These are phyloP conservation scores for Leucosticte australis DNA, from an alignment of 2,113 vertebrate species.

Conservation along the genomic window DNA sequence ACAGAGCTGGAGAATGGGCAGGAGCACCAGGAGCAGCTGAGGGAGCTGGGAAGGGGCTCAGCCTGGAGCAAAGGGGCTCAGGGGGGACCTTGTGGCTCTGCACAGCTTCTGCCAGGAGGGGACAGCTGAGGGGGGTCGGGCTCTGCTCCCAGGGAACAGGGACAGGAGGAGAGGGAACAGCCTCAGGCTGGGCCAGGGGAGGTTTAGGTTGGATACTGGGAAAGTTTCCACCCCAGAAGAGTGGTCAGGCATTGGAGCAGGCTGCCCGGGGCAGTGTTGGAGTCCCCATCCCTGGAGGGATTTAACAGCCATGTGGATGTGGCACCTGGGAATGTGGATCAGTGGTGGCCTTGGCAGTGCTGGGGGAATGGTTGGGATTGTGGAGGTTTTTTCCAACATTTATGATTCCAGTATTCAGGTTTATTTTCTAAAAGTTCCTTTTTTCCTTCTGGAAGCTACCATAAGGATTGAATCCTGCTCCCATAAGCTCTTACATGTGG, in stretches of 20 bases:
- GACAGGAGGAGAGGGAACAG: accelerated
- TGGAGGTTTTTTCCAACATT: neutral
- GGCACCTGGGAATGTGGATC: neutral
- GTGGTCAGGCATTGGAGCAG: accelerated
- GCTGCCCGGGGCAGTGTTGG: accelerated
- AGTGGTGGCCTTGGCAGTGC: too few species aligned
- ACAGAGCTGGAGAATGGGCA: neutral
- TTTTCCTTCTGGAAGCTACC: neutral
- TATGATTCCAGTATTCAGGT: neutral
- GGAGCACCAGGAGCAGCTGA: accelerated
- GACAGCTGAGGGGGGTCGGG: accelerated
- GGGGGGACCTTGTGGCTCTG: neutral
- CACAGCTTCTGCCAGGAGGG: neutral
- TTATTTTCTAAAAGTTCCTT: neutral
- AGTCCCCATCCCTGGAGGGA: neutral
- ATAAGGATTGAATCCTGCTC: neutral
- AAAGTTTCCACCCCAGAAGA: accelerated
- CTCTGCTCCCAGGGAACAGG: neutral
- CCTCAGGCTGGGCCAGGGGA: accelerated
- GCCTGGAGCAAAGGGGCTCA: neutral
- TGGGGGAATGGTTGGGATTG: accelerated
- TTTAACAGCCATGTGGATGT: neutral
- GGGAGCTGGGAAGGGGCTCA: neutral
- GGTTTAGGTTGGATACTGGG: accelerated
- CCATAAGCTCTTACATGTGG: neutral